Conservation (phyloP, 2,113 vertebrate genomes). For the Corythaeola cristata region DNA sequence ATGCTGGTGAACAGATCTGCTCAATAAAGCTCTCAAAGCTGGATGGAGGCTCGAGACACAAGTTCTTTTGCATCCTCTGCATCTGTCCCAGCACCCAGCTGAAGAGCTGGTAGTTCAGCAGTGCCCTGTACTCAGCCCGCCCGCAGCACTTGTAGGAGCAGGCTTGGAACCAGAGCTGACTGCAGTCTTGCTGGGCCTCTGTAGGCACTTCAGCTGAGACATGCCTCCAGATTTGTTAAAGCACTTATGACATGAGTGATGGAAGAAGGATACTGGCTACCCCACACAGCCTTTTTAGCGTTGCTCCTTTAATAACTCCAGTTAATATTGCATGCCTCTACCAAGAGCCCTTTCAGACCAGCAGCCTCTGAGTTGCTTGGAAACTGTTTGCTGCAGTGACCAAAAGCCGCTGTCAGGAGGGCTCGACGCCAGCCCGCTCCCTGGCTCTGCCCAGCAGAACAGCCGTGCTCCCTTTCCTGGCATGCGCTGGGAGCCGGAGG, state of each 20-base stretch:
- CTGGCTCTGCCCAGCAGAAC: not conserved
- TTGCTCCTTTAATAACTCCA: not conserved
- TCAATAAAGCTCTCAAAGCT: not conserved
- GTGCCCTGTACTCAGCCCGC: not conserved
- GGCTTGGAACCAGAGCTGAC: not conserved
- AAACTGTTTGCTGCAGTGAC: constrained; percentile 54
- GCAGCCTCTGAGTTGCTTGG: constrained; percentile 58
- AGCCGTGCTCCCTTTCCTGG: not conserved
- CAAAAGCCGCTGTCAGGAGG: not conserved
- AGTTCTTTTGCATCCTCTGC: not conserved
- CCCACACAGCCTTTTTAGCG: not conserved
- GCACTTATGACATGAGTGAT: not conserved
- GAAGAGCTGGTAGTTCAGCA: not conserved
- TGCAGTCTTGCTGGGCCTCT: not conserved
- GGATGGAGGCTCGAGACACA: not conserved
- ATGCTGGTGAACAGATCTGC: not conserved
- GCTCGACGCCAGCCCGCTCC: not conserved
- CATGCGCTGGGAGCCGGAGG: not conserved
- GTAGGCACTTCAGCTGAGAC: not conserved
- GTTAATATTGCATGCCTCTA: not conserved
- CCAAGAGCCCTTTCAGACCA: not conserved
- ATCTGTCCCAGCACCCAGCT: accelerated
- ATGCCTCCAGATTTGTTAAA: not conserved
- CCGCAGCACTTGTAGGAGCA: accelerated
- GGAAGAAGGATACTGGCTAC: not conserved